Conservation (phyloP, 2,113 vertebrate genomes). For the Aspidoscelis tigris region DNA sequence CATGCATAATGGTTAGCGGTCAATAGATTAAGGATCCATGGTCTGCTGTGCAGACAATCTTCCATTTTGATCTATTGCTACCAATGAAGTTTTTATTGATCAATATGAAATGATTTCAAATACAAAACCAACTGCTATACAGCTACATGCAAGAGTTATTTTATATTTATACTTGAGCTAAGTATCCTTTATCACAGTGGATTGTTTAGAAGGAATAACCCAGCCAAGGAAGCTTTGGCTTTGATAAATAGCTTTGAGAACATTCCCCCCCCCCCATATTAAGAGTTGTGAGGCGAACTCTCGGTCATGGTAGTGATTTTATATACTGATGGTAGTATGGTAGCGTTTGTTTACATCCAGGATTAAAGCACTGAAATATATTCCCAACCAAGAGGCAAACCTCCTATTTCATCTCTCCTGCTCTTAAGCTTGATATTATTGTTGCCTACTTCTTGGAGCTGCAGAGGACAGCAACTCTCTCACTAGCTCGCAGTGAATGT, state of each 20-base stretch:
- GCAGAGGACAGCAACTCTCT: too few relatives aligned
- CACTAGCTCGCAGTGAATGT: too few relatives aligned
- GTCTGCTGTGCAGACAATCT: background rate
- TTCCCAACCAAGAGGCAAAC: too few relatives aligned
- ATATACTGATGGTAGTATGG: too few relatives aligned
- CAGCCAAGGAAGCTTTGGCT: background rate
- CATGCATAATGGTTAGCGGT: background rate
- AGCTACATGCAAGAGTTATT: background rate
- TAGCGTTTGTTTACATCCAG: too few relatives aligned
- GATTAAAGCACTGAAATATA: too few relatives aligned
- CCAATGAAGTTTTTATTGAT: background rate
- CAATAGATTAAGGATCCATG: background rate
- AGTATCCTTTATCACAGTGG: background rate
- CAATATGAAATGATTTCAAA: background rate
- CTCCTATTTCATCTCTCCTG: too few relatives aligned
- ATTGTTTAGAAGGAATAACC: background rate
- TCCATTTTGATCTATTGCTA: background rate
- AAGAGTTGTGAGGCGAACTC: too few relatives aligned
- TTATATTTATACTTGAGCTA: background rate
- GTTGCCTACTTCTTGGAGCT: too few relatives aligned
- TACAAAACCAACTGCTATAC: background rate
- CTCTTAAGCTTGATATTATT: too few relatives aligned
- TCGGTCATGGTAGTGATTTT: too few relatives aligned
- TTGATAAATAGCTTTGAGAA: background rate
- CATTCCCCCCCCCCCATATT: too few relatives aligned